Conservation (phyloP, 2,113 vertebrate genomes). For the Pogona vitticeps region DNA sequence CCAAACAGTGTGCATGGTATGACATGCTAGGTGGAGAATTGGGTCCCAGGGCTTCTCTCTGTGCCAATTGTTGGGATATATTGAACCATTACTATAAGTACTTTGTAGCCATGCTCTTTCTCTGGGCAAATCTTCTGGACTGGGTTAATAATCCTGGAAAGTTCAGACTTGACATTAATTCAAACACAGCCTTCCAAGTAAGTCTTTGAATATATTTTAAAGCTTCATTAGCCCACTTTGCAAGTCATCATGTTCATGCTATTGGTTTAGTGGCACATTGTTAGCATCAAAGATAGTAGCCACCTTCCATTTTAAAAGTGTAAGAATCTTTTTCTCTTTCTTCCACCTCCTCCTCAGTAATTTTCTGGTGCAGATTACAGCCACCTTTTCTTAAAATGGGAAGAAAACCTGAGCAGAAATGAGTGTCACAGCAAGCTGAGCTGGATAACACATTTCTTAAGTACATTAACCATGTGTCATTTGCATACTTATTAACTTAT, state of each 20-base stretch:
- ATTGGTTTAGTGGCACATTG: not conserved
- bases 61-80: not conserved
- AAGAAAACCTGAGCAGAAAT: not conserved
- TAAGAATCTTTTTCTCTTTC: not conserved
- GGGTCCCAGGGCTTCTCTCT: not conserved
- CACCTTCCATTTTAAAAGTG: not conserved
- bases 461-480: not conserved
- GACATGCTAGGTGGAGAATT: not conserved
- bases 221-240: not conserved
- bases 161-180: not conserved
- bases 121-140: not conserved
- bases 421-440: not conserved
- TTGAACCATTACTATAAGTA: not conserved
- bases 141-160: not conserved
- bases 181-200: not conserved
- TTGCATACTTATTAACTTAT: not conserved
- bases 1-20: not conserved
- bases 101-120: not conserved
- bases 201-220: not conserved
- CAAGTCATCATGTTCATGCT: not conserved
- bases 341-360: not conserved
- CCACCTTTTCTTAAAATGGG: rapidly evolving
- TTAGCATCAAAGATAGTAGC: not conserved
- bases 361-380: not conserved
- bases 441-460: not conserved